Conservation (phyloP, 35 echinoderm and acorn worm species). For the Heliocidaris tuberculata region DNA sequence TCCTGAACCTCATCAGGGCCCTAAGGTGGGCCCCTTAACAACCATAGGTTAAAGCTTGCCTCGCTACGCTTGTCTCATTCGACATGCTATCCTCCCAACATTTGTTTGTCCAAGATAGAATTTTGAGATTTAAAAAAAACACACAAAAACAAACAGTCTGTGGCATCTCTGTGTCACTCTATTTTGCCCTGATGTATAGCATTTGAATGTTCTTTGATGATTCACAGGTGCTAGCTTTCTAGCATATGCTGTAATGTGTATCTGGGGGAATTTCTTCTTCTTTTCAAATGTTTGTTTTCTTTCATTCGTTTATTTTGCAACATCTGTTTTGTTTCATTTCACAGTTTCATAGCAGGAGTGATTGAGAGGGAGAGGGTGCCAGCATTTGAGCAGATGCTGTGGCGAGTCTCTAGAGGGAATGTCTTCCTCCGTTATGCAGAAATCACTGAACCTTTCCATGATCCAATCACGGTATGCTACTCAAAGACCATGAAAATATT, state of each 20-base stretch:
- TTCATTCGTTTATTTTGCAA: neutral
- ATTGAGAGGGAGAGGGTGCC: constrained; percentile 80
- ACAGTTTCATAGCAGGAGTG: constrained; percentile 80
- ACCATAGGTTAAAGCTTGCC: too few species aligned
- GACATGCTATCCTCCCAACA: too few species aligned
- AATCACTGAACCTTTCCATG: constrained; percentile 63
- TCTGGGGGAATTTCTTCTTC: neutral
- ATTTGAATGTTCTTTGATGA: neutral
- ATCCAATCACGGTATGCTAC: constrained; percentile 72
- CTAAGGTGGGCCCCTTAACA: too few species aligned
- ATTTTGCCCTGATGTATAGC: too few species aligned
- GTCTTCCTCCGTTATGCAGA: constrained; percentile 69
- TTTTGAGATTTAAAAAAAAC: too few species aligned
- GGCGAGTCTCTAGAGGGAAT: constrained; percentile 79
- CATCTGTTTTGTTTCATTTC: neutral
- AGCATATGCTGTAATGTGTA: neutral
- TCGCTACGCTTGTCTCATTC: too few species aligned
- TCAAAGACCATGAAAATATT: too few species aligned
- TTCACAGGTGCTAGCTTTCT: neutral
- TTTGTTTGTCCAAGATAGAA: too few species aligned
- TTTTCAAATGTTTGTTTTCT: neutral
- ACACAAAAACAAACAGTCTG: too few species aligned
- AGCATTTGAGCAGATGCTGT: constrained; percentile 85
- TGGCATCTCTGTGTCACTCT: too few species aligned
- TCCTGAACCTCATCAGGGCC: too few species aligned